These are phyloP conservation scores for Metridium senile DNA, from an alignment of 92 coral and sea anemone species.

Conservation along the genomic window DNA sequence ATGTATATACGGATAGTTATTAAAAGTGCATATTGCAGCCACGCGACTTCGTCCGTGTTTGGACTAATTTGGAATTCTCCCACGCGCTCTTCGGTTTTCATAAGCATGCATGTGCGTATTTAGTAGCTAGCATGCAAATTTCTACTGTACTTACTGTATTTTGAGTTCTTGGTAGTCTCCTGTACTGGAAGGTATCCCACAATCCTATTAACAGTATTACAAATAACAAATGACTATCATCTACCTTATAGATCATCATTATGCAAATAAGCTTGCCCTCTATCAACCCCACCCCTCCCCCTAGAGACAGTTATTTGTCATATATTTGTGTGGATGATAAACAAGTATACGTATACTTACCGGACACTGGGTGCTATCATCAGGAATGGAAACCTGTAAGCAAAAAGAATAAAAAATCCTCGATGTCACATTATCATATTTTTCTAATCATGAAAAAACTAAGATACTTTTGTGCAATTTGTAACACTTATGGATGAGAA, in stretches of 20 bases:
- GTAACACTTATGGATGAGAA: no score
- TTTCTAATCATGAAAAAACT: no score
- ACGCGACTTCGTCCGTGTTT: no score
- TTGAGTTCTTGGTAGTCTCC: slow-evolving; percentile 16
- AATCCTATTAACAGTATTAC: slow-evolving; percentile 8
- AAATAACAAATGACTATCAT: background rate
- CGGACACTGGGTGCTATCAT: slow-evolving; percentile 24
- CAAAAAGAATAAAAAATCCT: background rate
- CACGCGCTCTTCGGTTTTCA: no score
- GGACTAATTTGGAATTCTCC: no score
- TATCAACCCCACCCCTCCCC: no score
- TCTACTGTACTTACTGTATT: background rate
- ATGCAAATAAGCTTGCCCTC: no score
- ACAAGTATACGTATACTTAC: slow-evolving; percentile 31
- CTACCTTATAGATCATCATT: background rate
- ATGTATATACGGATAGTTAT: no score
- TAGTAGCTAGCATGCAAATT: background rate
- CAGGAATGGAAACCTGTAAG: slow-evolving; percentile 13
- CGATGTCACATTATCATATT: background rate
- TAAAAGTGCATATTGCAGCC: no score
- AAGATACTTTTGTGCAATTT: no score
- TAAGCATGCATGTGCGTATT: background rate
- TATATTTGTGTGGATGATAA: no score
- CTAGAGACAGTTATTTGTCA: no score
- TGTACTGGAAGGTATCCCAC: slow-evolving; percentile 25